Base-by-base conservation (phyloP, 2,797 vertebrate genomes). In the Hephaestus fuliginosus region DNA sequence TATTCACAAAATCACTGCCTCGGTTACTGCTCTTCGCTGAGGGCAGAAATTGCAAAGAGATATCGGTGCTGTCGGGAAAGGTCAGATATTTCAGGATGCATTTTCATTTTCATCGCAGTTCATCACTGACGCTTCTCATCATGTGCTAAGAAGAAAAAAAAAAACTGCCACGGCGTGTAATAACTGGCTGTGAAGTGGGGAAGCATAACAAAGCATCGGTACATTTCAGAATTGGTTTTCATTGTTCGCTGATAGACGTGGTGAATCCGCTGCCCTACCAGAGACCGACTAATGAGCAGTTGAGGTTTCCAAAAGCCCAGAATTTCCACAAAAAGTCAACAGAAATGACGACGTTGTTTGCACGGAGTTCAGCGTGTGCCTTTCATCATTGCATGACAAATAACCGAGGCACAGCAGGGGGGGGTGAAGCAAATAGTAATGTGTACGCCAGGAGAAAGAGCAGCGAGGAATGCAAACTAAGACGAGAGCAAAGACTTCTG, bases 351-450 rank as follows among this genome's bases (percentile, higher is more conserved):
- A 41, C 22, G 36, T 39, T 51, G 71, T 85, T 91, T 88, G 71
- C 83, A 70, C 44, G 22, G 83, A 89, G 89, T 88, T 89, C 87
- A 87, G 86, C 73, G 13, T 78, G 81, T 49, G 72, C 67, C 72
- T 92, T 90, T 88, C 81, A 87, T 92, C 61, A 55, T 77, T 78
- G 67, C 82, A 84, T 78, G 80, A 87, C 84, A 90, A 91, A 90
- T 85, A 88, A 57, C 67, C 41, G 81, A 75, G 56, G 76, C 83
- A 63, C 88, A 88, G 80, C 70, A 12, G 25, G 30, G 30, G 80
- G 87, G 70, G 85, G 84, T 33, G 74, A 81, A 73, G 78, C 75
- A 82, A 89, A 89, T 52, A 84, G 68, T 76, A 75, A 85, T 41
- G 81, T 68, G 75, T 53, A 41, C 30, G 70, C 73, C 77, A 76